A percentile compares a stretch with the other conserved stretches of the same genome.
Conservation (phyloP, 2,888 invertebrate genomes). For the Drosophila bunnanda region DNA sequence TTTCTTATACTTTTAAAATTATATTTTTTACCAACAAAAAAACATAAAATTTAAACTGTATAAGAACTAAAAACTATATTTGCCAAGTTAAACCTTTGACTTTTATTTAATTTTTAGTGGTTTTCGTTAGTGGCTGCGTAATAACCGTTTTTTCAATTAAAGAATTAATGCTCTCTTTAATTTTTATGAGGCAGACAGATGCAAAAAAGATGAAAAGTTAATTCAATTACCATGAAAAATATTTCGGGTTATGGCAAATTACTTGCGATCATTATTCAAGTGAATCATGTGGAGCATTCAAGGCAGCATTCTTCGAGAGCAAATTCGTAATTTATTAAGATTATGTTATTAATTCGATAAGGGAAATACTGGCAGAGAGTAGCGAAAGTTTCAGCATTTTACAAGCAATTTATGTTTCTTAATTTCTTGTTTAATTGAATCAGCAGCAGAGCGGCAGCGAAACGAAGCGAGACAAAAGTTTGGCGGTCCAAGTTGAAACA, state of each 20-base stretch:
- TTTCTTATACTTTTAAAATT: rapidly evolving
- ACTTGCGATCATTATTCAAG: constrained; percentile 13
- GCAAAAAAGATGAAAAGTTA: constrained; percentile 21
- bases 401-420: constrained; percentile 21
- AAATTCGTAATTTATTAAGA: constrained; percentile 11
- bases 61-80: background rate
- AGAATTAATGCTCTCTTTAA: constrained; percentile 34
- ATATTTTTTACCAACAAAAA: background rate
- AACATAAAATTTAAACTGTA: no score
- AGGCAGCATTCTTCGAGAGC: constrained; percentile 1
- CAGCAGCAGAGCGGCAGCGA: constrained; percentile 23
- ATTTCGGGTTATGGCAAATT: constrained; percentile 20
- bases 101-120: background rate
- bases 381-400: constrained; percentile 12
- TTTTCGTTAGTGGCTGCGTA: constrained; percentile 1
- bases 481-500: constrained; percentile 22
- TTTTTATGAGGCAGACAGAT: constrained; percentile 22
- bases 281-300: background rate
- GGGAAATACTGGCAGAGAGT: constrained; percentile 11
- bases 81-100: background rate
- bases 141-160: constrained; percentile 46
- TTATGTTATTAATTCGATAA: constrained; percentile 27
- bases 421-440: constrained; percentile 47
- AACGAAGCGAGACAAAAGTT: constrained; percentile 25
- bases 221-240: constrained; percentile 45